Evolutionary conservation across 1,140 invertebrate genomes (phyloP).

Genomic region (Archegozetes longisetosus): DNA sequence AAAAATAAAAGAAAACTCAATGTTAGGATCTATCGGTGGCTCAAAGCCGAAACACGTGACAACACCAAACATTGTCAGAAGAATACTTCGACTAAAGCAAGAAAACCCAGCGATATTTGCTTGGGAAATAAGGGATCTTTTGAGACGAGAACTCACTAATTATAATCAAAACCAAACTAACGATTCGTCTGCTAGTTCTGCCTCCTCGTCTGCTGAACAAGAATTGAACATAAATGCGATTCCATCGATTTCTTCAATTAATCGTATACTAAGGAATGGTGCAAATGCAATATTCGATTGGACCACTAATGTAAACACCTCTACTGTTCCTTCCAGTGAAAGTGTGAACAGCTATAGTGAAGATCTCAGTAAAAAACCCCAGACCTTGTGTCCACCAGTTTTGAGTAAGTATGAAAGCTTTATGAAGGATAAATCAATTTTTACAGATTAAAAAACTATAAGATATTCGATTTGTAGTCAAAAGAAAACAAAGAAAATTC

Average conservation of each 20-base stretch:
- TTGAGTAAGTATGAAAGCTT: not conserved
- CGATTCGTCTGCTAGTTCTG: not conserved
- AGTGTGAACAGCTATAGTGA: too few relatives aligned
- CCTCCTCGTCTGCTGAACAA: not conserved
- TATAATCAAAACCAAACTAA: not conserved
- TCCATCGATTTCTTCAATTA: conserved; percentile 16
- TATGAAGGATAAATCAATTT: too few relatives aligned
- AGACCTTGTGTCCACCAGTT: not conserved
- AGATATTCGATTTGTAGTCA: not conserved
- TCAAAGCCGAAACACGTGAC: conserved; percentile 87
- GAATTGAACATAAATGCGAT: not conserved
- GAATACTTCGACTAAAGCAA: conserved; percentile 73
- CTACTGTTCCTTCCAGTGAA: too few relatives aligned
- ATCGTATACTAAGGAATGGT: conserved; percentile 14
- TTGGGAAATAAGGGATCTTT: conserved; percentile 76
- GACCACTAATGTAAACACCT: not conserved
- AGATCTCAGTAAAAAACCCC: not conserved
- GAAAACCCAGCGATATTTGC: conserved; percentile 84
- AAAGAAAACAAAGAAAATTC: conserved; percentile 13
- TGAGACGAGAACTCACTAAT: conserved; percentile 38
- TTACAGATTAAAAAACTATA: not conserved
- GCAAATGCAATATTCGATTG: not conserved
- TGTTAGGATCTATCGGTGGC: conserved; percentile 55
- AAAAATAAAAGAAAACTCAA: too few relatives aligned
- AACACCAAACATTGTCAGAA: conserved; percentile 76